Conservation (phyloP, 2,797 vertebrate genomes). For the Melanotaenia trifasciata region DNA sequence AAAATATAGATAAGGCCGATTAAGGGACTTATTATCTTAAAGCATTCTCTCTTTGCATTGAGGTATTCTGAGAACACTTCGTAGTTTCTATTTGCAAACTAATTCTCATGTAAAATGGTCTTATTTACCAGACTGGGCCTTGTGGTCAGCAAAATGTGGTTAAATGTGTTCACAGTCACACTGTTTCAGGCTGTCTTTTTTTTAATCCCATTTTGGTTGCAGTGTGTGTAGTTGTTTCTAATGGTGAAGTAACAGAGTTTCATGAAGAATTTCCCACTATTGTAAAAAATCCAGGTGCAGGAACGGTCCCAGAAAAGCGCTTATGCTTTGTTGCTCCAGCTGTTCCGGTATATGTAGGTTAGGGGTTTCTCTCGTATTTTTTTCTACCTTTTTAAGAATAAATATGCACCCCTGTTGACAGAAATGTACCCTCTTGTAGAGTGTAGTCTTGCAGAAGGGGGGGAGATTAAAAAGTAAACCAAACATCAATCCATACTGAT, state of each 20-base stretch:
- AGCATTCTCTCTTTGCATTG: background rate
- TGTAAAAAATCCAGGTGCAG: background rate
- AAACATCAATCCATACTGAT: too few species aligned
- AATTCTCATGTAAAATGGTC: background rate
- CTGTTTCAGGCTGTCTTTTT: background rate
- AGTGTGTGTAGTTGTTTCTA: background rate
- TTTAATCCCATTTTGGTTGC: background rate
- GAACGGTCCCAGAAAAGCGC: background rate
- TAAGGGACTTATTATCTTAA: background rate
- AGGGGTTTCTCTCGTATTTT: background rate
- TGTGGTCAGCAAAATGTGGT: background rate
- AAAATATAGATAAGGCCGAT: background rate
- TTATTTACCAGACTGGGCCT: background rate
- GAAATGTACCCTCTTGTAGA: background rate
- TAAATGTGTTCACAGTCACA: background rate
- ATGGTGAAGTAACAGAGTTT: background rate
- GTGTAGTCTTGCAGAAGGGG: too few species aligned
- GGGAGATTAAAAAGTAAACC: too few species aligned
- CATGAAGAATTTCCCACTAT: background rate
- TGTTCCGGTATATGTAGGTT: background rate
- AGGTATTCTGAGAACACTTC: background rate
- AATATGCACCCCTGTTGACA: background rate
- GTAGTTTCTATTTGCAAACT: background rate
- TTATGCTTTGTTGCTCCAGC: background rate
- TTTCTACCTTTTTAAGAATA: background rate